Percentiles rank a stretch among this genome's conserved stretches.
phyloP scores from a whole-genome alignment of 1,140 invertebrate genomes.

The Euura saliciscinereae region DNA sequence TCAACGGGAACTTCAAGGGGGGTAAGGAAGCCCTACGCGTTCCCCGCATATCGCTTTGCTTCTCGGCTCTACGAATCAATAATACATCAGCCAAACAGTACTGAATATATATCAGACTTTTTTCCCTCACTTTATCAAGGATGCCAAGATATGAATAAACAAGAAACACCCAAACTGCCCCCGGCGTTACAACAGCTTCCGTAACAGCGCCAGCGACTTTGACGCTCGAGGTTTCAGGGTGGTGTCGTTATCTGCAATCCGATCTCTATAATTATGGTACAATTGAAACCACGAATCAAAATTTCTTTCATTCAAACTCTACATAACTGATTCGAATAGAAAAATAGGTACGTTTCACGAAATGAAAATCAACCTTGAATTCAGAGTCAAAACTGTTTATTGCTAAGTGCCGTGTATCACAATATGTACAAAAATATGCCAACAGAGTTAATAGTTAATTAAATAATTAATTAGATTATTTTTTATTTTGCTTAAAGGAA shows the following conservation, averaged over 20 bases:
- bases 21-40: constrained; percentile 49
- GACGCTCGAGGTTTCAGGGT: too few species aligned
- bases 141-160: background rate
- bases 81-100: constrained; percentile 30
- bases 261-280: too few species aligned
- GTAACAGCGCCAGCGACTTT: too few species aligned
- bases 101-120: background rate
- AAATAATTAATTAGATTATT: constrained; percentile 6
- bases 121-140: background rate
- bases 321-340: too few species aligned
- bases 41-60: constrained; percentile 47
- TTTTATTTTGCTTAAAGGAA: background rate
- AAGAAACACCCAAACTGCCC: background rate
- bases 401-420: constrained; percentile 34
- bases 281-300: too few species aligned
- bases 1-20: constrained; percentile 49
- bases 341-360: too few species aligned
- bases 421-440: constrained; percentile 23
- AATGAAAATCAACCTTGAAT: too few species aligned
- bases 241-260: too few species aligned
- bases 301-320: too few species aligned
- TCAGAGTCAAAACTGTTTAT: constrained; percentile 17
- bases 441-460: constrained; percentile 23
- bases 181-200: background rate
- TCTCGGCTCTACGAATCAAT: constrained; percentile 53